These are phyloP conservation scores for Bellardia bayeri DNA, from an alignment of 2,888 invertebrate species.

Conservation along the genomic window DNA sequence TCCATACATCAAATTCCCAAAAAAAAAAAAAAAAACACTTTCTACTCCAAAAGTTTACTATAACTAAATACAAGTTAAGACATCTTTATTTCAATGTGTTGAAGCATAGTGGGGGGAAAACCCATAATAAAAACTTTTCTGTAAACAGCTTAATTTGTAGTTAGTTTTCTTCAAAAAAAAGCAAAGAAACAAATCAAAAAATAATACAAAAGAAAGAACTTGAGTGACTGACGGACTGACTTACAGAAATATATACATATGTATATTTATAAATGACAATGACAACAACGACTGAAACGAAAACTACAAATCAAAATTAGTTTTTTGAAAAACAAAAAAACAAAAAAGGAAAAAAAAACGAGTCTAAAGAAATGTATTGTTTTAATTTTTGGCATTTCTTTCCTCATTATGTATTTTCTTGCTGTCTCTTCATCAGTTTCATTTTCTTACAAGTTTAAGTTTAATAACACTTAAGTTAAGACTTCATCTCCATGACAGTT, in stretches of 20 bases:
- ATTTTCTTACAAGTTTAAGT: constrained; percentile 45
- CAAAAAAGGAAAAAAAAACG: neutral
- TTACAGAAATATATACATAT: too few relatives aligned
- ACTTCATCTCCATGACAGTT: constrained; percentile 64
- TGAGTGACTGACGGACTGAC: constrained; percentile 21
- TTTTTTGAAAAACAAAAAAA: neutral
- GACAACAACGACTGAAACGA: constrained; percentile 2
- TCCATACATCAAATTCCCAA: neutral
- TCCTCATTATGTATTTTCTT: neutral
- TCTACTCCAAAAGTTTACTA: neutral
- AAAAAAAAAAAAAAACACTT: neutral
- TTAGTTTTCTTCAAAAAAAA: neutral
- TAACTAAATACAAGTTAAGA: neutral
- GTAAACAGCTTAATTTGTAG: constrained; percentile 10
- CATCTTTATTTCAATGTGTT: neutral
- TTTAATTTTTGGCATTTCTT: constrained; percentile 29
- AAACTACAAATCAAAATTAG: neutral
- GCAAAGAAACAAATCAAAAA: neutral
- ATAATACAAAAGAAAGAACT: constrained; percentile 18
- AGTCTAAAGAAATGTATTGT: constrained; percentile 11
- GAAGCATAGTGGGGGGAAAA: neutral
- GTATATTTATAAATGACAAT: constrained; percentile 12
- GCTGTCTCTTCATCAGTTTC: constrained; percentile 29
- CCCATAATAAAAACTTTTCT: neutral
- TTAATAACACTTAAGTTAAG: constrained; percentile 63